Evolutionary conservation across 2,888 invertebrate genomes (phyloP), one percentile per base, ranked within the genome.

Genomic region (Acleris laterana): DNA sequence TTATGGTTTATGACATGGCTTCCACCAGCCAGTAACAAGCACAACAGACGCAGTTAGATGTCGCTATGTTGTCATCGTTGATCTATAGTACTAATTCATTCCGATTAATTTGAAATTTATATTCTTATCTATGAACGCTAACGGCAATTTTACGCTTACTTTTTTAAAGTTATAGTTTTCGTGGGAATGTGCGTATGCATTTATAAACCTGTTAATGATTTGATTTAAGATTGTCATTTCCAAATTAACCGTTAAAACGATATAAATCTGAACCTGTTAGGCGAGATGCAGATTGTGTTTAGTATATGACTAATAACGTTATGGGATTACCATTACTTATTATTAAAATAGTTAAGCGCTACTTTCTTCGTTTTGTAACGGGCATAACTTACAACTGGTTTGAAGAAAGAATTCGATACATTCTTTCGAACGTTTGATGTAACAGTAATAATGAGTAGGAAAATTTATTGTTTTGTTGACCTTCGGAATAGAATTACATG

Each of bases 221-320:
- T 55, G 49, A 46, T 42, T 77, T 72, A 72, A 69, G 68, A 70
- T 61, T 70, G 71, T 71, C 71, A 61, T 69, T 66, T 69, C 71
- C 69, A 60, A 72, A 70, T 68, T 68, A 70, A 70, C 77, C 71
- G 78, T 75, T 77, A 76, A 57, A 62, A 62, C 68, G 48, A 62
- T 60, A 51, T 63, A 46, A 63, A 63, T 70, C 62, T 71, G 57
- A 32, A 44, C 49, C 5, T 49, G 60, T 56, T 61, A 7, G 20
- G 49, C 9, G 49, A 42, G 44, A 50, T 48, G 55, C 20, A 19
- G 28, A n/a, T 42, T 55, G 28, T 32, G 44, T 60, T 46, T 53
- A 13, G 17, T 49, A 44, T 49, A 44, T 59, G 19, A 42, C 25
- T 28, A 55, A 50, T 56, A 50, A 50, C 13, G 5, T 17, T 46